Conservation (phyloP, 2,113 vertebrate genomes). For the Cryptoleucopteryx plumbea region DNA sequence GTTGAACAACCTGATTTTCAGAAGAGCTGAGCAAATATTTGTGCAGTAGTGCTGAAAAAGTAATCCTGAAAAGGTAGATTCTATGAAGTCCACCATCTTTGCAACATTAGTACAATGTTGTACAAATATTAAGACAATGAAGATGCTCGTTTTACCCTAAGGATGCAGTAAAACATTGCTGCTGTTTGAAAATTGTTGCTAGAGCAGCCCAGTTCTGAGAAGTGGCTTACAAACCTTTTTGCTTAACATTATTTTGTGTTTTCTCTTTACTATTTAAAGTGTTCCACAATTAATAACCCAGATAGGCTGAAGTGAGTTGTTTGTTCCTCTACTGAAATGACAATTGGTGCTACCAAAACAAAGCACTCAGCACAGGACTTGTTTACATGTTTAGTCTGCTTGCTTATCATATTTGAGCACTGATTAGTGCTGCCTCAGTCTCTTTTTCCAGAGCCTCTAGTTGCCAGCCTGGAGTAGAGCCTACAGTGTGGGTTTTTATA, state of each 20-base stretch:
- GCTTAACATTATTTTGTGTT: background rate
- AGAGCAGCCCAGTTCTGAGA: background rate
- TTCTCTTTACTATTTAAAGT: background rate
- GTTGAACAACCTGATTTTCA: background rate
- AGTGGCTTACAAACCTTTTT: background rate
- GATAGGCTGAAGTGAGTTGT: background rate
- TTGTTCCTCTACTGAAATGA: constrained; percentile 33
- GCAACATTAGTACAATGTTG: background rate
- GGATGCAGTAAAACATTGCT: background rate
- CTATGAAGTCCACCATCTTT: background rate
- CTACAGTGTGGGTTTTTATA: background rate
- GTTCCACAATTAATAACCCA: background rate
- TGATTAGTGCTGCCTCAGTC: background rate
- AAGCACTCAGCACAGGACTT: constrained; percentile 10
- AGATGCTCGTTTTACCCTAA: background rate
- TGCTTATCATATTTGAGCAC: constrained; percentile 8
- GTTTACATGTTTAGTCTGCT: constrained; percentile 37
- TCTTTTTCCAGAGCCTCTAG: background rate
- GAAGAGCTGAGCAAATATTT: background rate
- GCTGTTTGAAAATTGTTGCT: background rate
- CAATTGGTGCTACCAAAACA: constrained; percentile 16
- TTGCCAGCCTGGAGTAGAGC: background rate
- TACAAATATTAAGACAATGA: background rate
- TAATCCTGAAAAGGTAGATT: background rate
- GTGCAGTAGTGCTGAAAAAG: background rate